phyloP scores from a whole-genome alignment of 1,140 invertebrate species.

The Teleopsis dalmanni region DNA sequence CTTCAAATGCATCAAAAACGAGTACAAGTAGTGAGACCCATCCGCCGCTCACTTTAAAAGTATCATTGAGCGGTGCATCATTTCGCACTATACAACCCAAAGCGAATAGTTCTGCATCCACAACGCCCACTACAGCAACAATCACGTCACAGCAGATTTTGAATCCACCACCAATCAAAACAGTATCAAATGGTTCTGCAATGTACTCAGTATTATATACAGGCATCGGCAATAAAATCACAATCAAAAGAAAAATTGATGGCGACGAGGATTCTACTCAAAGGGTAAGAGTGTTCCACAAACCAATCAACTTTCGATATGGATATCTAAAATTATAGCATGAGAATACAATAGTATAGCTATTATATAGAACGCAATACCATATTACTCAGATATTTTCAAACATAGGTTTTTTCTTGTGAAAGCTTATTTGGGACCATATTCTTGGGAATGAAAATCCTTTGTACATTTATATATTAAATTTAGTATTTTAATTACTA shows the following conservation, averaged over 20 bases:
- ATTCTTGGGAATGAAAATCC: too few relatives aligned
- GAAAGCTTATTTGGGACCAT: too few relatives aligned
- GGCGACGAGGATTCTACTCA: conserved; percentile 37
- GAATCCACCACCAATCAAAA: conserved; percentile 22
- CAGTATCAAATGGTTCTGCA: conserved; percentile 49
- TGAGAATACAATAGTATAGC: too few relatives aligned
- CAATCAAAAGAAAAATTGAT: conserved; percentile 68
- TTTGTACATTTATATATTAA: too few relatives aligned
- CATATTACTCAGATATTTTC: not conserved
- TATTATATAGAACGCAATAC: too few relatives aligned
- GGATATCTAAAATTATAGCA: too few relatives aligned
- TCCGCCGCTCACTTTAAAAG: not conserved
- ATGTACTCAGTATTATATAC: conserved; percentile 73
- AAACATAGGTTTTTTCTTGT: too few relatives aligned
- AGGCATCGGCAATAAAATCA: conserved; percentile 71
- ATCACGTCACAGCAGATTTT: conserved; percentile 9
- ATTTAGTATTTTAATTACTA: too few relatives aligned
- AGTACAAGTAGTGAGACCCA: not conserved
- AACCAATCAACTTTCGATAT: not conserved
- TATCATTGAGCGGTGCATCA: not conserved
- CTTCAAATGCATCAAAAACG: too few relatives aligned
- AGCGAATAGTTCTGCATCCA: too few relatives aligned
- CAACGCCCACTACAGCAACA: conserved; percentile 1
- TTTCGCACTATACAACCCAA: too few relatives aligned
- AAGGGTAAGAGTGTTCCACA: not conserved